Conservation (phyloP, 2,888 invertebrate species). For the Drosophila dives region DNA sequence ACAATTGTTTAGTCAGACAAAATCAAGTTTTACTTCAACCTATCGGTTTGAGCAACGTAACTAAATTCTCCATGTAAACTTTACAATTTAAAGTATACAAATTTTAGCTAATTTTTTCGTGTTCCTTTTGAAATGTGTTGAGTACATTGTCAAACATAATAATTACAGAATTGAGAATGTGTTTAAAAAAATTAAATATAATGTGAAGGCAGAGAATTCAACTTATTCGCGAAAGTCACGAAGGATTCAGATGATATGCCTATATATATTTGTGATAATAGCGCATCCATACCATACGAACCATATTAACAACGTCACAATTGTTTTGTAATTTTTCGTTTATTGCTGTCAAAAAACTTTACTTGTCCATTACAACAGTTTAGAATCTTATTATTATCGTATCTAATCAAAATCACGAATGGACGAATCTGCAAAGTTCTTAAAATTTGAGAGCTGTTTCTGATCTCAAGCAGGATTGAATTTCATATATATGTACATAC, state of each 20-base stretch:
- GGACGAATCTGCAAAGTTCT: background rate
- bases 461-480: background rate
- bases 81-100: background rate
- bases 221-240: background rate
- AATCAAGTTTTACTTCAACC: background rate
- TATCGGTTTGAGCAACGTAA: background rate
- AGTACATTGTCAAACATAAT: background rate
- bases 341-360: background rate
- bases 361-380: background rate
- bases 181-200: background rate
- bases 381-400: background rate
- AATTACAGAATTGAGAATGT: background rate
- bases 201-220: background rate
- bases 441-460: background rate
- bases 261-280: background rate
- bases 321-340: background rate
- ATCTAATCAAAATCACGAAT: background rate
- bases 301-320: background rate
- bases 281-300: background rate
- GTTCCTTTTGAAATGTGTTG: background rate
- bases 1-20: background rate
- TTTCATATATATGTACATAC: constrained; percentile 1
- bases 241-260: background rate
- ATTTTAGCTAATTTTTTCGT: background rate
- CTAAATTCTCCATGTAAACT: background rate